A percentile compares a stretch with the other conserved stretches of the same genome.
These are phyloP conservation scores for Mechanitis messenoides DNA, from an alignment of 2,888 invertebrate species.

Conservation along the genomic window DNA sequence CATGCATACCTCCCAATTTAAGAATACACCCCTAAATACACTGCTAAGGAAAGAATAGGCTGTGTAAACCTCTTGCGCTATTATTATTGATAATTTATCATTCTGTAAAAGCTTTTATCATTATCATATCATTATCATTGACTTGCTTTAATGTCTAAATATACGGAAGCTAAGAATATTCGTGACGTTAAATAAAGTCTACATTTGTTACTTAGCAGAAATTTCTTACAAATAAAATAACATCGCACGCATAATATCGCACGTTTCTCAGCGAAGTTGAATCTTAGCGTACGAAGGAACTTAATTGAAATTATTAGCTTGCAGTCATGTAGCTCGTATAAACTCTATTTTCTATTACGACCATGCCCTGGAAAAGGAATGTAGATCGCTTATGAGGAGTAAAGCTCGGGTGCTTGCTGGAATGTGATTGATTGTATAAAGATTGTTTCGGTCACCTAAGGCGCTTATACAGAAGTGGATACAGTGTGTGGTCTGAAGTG, in stretches of 20 bases:
- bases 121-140: neutral
- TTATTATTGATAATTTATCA: neutral
- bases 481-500: neutral
- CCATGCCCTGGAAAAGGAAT: constrained; percentile 32
- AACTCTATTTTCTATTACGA: constrained; percentile 23
- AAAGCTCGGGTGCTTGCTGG: constrained; percentile 23
- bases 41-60: constrained; percentile 13
- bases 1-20: constrained; percentile 63
- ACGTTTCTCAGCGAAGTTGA: neutral
- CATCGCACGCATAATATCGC: too few relatives aligned
- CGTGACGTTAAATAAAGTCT: neutral
- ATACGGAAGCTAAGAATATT: neutral
- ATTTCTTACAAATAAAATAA: neutral
- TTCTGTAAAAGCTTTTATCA: neutral
- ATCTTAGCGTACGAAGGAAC: constrained; percentile 11
- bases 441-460: constrained; percentile 15
- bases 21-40: constrained; percentile 35
- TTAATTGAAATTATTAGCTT: constrained; percentile 24
- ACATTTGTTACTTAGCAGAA: constrained; percentile 17
- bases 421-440: constrained; percentile 26
- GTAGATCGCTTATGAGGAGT: constrained; percentile 30
- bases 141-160: neutral
- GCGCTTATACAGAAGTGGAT: constrained; percentile 9
- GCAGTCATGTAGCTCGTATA: constrained; percentile 12
- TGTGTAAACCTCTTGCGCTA: too few relatives aligned